These are phyloP conservation scores for Lepus americanus DNA, from an alignment of 2,113 vertebrate species.

Conservation along the genomic window DNA sequence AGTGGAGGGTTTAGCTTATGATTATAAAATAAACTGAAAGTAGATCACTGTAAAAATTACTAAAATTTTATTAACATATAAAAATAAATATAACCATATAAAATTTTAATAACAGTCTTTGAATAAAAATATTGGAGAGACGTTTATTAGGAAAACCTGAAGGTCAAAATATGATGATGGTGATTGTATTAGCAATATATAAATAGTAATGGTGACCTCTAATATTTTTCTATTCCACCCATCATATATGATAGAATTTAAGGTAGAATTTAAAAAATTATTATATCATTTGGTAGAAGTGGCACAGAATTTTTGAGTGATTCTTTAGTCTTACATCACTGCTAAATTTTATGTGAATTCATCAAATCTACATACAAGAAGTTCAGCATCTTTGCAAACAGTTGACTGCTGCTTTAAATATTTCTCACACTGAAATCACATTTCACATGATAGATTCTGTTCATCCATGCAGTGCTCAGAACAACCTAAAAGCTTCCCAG, in stretches of 20 bases:
- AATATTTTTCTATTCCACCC: not conserved
- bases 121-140: not conserved
- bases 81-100: not conserved
- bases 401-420: not conserved
- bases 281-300: not conserved
- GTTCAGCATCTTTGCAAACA: not conserved
- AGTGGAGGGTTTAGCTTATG: too few relatives aligned
- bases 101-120: not conserved
- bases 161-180: not conserved
- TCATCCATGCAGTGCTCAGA: not conserved
- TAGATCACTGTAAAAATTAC: not conserved
- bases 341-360: not conserved
- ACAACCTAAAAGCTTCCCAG: not conserved
- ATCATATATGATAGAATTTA: not conserved
- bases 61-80: not conserved
- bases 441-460: not conserved
- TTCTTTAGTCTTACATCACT: not conserved
- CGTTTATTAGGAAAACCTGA: not conserved
- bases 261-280: not conserved
- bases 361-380: not conserved
- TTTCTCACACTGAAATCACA: conserved; percentile 38
- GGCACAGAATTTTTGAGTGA: not conserved
- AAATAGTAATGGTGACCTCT: not conserved
- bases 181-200: not conserved
- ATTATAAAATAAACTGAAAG: too few relatives aligned